Base-by-base conservation (phyloP, 2,797 vertebrate species). In the Chaetophractus vellerosus region DNA sequence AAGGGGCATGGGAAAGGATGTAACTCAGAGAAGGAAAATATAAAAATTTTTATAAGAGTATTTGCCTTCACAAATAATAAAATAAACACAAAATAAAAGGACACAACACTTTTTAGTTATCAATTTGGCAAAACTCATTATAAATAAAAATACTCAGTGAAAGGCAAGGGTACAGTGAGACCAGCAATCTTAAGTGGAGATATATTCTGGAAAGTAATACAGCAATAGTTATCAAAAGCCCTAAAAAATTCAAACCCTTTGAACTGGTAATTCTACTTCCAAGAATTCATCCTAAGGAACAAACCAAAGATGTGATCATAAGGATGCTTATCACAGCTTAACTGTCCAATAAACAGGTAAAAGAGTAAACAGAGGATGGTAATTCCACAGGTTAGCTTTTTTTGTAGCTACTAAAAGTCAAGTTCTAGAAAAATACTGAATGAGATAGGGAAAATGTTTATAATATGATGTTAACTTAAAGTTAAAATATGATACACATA, bases 1-100 rank as follows among this genome's bases (percentile, higher is more conserved):
- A 90, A 96, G 95, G 87, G 94, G 48, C 78, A 78, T 9, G 9
- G 82, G n/a, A 69, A 41, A 69, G 64, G 92, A 95, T 74, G 2
- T 4, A 59, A 91, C 26, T 36, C 81, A 45, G 71, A 57, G 36
- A 94, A 38, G 41, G 28, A 36, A 80, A 71, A 50, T 1, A 64
- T 1, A 24, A 8, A 48, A 72, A 23, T 0, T 63, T 38, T 80
- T 7, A 12, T 45, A 80, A 88, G 12, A 75, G 11, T 9, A 63
- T 9, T 74, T 85, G 38, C 68, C 50, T 92, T 72, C 52, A 66
- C 1, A 31, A 83, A 28, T 57, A 91, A 85, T 72, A 63, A 71
- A 86, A 84, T 45, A 69, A 78, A 66, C 26, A 74, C 11, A 64
- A 64, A 50, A 69, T 45, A 81, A 72, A 91, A 81, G 2, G 12